Conservation (phyloP, 2,888 invertebrate genomes). For the Crossocerus cetratus region DNA sequence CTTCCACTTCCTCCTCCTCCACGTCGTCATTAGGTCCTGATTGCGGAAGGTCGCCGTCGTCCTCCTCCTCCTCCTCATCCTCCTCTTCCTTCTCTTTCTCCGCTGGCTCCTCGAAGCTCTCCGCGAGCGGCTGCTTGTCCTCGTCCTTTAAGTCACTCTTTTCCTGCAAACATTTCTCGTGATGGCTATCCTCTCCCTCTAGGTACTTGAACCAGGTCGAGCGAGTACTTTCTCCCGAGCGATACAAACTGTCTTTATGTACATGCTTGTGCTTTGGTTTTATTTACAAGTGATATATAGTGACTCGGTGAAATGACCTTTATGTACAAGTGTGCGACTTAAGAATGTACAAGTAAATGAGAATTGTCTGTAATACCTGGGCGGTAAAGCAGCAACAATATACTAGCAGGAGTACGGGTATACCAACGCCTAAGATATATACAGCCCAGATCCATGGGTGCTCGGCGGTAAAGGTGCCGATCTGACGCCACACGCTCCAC, state of each 20-base stretch:
- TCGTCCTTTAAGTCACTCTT: constrained; percentile 62
- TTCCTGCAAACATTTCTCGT: constrained; percentile 48
- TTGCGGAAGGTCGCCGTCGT: constrained; percentile 66
- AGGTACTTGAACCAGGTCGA: background rate
- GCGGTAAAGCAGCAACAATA: constrained; percentile 87
- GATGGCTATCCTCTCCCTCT: background rate
- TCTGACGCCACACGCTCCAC: constrained; percentile 88
- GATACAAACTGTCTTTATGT: too few relatives aligned
- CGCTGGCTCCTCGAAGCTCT: constrained; percentile 80
- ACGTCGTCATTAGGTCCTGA: constrained; percentile 61
- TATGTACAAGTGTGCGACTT: background rate
- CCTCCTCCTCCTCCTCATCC: constrained; percentile 63
- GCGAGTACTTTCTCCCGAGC: background rate
- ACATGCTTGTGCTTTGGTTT: too few relatives aligned
- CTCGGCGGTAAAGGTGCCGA: constrained; percentile 87
- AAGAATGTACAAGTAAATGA: background rate
- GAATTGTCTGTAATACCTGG: constrained; percentile 75
- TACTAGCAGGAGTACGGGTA: constrained; percentile 88
- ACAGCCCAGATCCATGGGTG: constrained; percentile 95
- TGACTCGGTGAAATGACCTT: too few relatives aligned
- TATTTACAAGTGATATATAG: too few relatives aligned
- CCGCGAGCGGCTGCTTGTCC: constrained; percentile 54
- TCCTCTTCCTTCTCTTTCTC: constrained; percentile 68
- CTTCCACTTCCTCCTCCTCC: constrained; percentile 64
- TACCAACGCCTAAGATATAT: constrained; percentile 86